Base-by-base conservation (phyloP, 2,113 vertebrate species). In the Mesocricetus auratus region DNA sequence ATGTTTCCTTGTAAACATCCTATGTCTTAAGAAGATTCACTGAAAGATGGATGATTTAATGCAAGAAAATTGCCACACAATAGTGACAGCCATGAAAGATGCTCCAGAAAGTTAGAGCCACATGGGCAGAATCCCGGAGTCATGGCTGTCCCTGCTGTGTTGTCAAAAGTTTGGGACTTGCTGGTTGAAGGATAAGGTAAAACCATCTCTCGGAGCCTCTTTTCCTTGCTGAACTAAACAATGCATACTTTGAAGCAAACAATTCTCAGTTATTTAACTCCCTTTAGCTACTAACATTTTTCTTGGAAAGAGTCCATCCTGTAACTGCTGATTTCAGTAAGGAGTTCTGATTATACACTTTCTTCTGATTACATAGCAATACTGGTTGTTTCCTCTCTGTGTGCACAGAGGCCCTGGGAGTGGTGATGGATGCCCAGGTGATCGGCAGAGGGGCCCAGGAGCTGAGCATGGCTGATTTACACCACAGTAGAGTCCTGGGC, bases 271-370 rank as follows among this genome's bases (percentile, higher is more conserved):
- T 96, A 97, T 97, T 97, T 95, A 97, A 93, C 90, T 94, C 90
- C 8, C 77, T 39, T 97, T 92, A 96, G 93, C 21, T 88, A 90
- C 83, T 96, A 96, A 97, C 77, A 94, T 83, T 97, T 86, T 93
- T 96, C 94, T 95, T 96, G 97, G 90, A 94, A 94, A 88, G 90
- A 97, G 95, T 94, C 96, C 94, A 95, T 89, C 91, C 85, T 89
- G 79, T 90, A 97, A 94, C 24, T 97, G 97, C 98, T 98, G 96
- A 98, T 98, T 97, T 98, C 96, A 95, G 97, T 97, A 97, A 98
- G 98, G 98, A 90, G 94, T 98, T 98, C 97, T n/a, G 83, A 97
- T 97, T 97, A 97, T 83, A 95, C 94, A 97, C 98, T 98, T 98
- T 98, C 96, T 98, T 97, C 98, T 97, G 98, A 98, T 98, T 97